Evolutionary conservation across 2,113 vertebrate species (phyloP).

Genomic region (Heloderma charlesbogerti): DNA sequence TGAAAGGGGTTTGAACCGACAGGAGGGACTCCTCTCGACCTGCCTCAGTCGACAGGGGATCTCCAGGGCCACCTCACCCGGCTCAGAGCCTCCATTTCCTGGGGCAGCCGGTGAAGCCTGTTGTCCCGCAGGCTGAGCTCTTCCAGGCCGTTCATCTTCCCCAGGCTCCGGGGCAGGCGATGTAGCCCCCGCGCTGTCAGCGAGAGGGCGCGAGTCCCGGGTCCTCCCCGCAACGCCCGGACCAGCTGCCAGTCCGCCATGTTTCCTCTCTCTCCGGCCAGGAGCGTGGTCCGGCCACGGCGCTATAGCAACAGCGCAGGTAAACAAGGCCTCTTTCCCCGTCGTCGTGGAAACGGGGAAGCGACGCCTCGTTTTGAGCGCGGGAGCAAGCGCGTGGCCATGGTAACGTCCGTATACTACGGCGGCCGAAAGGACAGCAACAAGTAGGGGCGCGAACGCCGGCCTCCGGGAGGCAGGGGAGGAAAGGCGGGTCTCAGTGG

Average conservation of each 20-base stretch:
- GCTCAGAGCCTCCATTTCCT: constrained; percentile 60
- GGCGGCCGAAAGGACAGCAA: background rate
- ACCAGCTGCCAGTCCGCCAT: constrained; percentile 70
- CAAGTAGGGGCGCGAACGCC: background rate
- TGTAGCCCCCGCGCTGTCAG: constrained; percentile 62
- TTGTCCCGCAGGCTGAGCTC: constrained; percentile 74
- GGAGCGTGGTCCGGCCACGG: constrained; percentile 4
- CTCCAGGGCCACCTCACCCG: constrained; percentile 57
- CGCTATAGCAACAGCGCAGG: background rate
- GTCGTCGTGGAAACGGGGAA: background rate
- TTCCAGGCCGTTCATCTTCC: constrained; percentile 56
- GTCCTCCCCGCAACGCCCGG: constrained; percentile 49
- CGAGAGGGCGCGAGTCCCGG: constrained; percentile 60
- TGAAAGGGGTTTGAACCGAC: background rate
- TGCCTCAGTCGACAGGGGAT: background rate
- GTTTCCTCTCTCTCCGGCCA: constrained; percentile 31
- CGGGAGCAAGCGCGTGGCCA: background rate
- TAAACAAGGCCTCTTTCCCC: background rate
- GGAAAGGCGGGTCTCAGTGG: too few species aligned
- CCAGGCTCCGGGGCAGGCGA: constrained; percentile 57
- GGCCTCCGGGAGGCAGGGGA: too few species aligned
- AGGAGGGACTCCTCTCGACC: background rate
- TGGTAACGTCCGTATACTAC: background rate
- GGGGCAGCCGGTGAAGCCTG: constrained; percentile 64
- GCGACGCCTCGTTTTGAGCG: background rate